phyloP scores from a whole-genome alignment of 2,888 invertebrate genomes.

The Mythimna pallens region DNA sequence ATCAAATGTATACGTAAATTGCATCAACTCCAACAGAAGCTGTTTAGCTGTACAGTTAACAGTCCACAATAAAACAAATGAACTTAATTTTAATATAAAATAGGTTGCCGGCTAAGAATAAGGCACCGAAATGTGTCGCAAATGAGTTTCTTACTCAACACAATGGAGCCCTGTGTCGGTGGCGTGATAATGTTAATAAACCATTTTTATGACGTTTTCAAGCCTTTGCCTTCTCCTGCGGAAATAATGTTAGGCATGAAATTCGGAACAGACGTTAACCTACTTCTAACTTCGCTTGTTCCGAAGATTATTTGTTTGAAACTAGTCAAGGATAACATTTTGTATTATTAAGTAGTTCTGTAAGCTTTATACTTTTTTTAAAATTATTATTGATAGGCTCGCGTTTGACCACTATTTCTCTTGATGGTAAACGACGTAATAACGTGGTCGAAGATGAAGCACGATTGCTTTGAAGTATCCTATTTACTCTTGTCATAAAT shows the following conservation, averaged over 20 bases:
- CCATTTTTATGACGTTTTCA: constrained; percentile 58
- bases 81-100: constrained; percentile 61
- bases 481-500: too few species aligned
- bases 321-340: constrained; percentile 50
- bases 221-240: constrained; percentile 51
- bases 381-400: too few species aligned
- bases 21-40: constrained; percentile 2
- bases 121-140: constrained; percentile 49
- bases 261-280: constrained; percentile 61
- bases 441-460: too few species aligned
- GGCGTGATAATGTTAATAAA: constrained; percentile 62
- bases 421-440: too few species aligned
- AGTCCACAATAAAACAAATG: constrained; percentile 24
- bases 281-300: constrained; percentile 58
- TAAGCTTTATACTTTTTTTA: constrained; percentile 12
- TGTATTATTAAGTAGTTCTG: constrained; percentile 37
- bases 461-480: too few species aligned
- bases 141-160: constrained; percentile 56
- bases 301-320: constrained; percentile 45
- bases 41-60: constrained; percentile 8
- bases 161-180: constrained; percentile 44
- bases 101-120: constrained; percentile 51
- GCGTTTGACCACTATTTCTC: too few species aligned
- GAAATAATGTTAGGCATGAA: constrained; percentile 43
- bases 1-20: background rate